Evolutionary conservation across 2,888 invertebrate genomes (phyloP).

Genomic region (Chaetogeoica ovagalla): DNA sequence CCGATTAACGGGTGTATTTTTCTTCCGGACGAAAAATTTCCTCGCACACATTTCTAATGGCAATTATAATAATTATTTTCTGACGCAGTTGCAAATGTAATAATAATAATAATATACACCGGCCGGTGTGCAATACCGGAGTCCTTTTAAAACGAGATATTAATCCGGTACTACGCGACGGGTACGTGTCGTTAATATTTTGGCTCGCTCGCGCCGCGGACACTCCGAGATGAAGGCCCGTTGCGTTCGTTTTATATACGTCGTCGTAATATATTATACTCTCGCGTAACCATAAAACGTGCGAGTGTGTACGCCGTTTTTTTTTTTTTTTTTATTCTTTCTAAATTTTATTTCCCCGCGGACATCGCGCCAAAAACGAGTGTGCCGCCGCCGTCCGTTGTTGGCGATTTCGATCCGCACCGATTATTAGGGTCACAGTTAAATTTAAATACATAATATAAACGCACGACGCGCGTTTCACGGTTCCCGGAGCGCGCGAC

Average conservation of each 20-base stretch:
- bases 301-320: not conserved
- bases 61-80: no score
- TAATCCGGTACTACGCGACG: slow-evolving; percentile 3
- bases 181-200: not conserved
- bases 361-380: slow-evolving; percentile 27
- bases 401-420: slow-evolving; percentile 39
- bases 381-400: not conserved
- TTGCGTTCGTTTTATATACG: not conserved
- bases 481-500: not conserved
- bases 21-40: no score
- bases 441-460: slow-evolving; percentile 46
- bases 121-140: not conserved
- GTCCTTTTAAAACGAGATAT: slow-evolving; percentile 4
- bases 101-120: no score
- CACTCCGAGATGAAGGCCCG: slow-evolving; percentile 12
- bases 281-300: not conserved
- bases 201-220: not conserved
- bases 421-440: slow-evolving; percentile 45
- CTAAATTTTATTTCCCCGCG: not conserved
- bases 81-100: no score
- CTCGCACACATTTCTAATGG: no score
- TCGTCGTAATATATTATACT: not conserved
- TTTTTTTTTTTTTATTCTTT: no score
- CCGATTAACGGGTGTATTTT: no score
- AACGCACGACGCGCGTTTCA: slow-evolving; percentile 29